Evolutionary conservation across 2,888 invertebrate species (phyloP), one percentile per base, ranked within the genome.

Genomic region (Tanytarsus gracilentus): DNA sequence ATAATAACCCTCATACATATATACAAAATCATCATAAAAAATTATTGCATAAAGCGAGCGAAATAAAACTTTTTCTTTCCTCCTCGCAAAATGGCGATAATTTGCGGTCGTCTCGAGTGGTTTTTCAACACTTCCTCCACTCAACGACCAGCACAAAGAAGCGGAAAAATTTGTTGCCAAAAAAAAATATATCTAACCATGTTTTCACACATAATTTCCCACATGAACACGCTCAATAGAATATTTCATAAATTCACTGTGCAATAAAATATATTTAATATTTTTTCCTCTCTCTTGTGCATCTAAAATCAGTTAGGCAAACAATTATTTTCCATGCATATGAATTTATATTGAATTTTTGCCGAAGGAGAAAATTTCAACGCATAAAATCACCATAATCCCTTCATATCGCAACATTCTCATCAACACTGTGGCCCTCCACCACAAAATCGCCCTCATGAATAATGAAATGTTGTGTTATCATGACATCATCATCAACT

Each of bases 401-500:
- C 58, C 48, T 58, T 29, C 16, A 23, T 26, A n/a, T n/a, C n/a
- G n/a, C n/a, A n/a, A n/a, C n/a, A n/a, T n/a, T n/a, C n/a, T n/a
- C n/a, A n/a, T n/a, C n/a, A n/a, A n/a, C n/a, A n/a, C n/a, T 3
- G 23, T 44, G 44, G 18, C 21, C 23, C 18, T 23, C 36, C 16
- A 36, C 36, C 36, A 7, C n/a, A 18, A 44, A 44, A 44, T 18
- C 8, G 44, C 44, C 44, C 27, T 26, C 27, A 48, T 58, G 58
- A 58, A 58, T 58, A 58, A 58, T 58, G 58, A 40, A 44, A 58
- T 48, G 30, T 58, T 58, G 26, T 30, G 44, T 16, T 58, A 58
- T 58, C 58, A 27, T 58, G 58, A 58, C 58, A 58, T 58, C 58
- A 58, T 58, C 58, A 58, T 58, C 58, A 58, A 48, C 48, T 56